These are phyloP conservation scores for Dioctria linearis DNA, from an alignment of 2,888 invertebrate genomes.

Conservation along the genomic window DNA sequence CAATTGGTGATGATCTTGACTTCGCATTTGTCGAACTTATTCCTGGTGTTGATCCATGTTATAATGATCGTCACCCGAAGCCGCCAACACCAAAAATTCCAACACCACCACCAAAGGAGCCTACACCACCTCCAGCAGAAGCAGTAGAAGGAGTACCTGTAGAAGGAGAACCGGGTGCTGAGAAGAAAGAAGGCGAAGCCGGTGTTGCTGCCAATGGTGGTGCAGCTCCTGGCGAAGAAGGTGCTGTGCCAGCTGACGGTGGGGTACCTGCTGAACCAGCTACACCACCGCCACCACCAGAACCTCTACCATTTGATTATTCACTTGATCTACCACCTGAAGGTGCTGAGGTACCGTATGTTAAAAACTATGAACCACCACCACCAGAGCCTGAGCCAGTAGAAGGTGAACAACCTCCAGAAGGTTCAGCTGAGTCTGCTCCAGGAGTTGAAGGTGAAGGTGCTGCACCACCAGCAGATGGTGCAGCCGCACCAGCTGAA, in stretches of 20 bases:
- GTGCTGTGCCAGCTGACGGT: constrained; percentile 63
- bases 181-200: constrained; percentile 60
- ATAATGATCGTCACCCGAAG: constrained; percentile 70
- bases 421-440: constrained; percentile 64
- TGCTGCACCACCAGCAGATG: constrained; percentile 65
- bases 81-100: constrained; percentile 69
- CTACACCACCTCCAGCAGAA: constrained; percentile 63
- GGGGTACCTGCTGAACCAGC: constrained; percentile 60
- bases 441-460: constrained; percentile 66
- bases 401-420: constrained; percentile 64
- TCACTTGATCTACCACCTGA: constrained; percentile 70
- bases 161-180: constrained; percentile 57
- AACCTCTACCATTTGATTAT: constrained; percentile 71
- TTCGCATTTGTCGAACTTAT: constrained; percentile 90
- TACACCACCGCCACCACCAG: constrained; percentile 67
- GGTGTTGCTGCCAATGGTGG: constrained; percentile 61
- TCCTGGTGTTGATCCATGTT: constrained; percentile 74
- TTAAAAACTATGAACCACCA: constrained; percentile 70
- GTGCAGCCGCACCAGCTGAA: constrained; percentile 60
- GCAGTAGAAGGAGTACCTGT: constrained; percentile 59
- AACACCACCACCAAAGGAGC: constrained; percentile 68
- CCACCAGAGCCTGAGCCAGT: constrained; percentile 65
- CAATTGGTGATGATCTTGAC: constrained; percentile 94
- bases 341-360: constrained; percentile 71
- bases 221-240: constrained; percentile 63